A percentile compares a stretch with the other conserved stretches of the same genome.
Evolutionary conservation across 2,797 vertebrate species (phyloP).

Genomic region (Acanthurus leucopareius): DNA sequence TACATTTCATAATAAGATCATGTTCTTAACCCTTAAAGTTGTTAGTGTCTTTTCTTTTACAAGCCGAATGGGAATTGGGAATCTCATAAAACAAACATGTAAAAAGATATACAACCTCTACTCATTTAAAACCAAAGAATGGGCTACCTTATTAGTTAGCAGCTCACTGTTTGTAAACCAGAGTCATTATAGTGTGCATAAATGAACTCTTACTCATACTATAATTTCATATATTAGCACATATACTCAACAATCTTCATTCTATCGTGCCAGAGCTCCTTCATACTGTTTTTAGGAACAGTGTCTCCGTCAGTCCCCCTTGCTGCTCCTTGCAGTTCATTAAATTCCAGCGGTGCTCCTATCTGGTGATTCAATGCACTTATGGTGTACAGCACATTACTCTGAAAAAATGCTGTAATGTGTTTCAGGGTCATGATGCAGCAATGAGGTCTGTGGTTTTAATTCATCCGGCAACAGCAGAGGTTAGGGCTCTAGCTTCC

Average conservation of each 20-base stretch:
- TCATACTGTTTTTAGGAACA: background rate
- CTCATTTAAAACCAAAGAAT: background rate
- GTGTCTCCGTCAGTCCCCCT: background rate
- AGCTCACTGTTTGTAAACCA: background rate
- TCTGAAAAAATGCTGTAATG: constrained; percentile 25
- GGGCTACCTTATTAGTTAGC: background rate
- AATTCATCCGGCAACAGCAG: constrained; percentile 11
- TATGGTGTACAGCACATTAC: constrained; percentile 34
- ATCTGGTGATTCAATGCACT: background rate
- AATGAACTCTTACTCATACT: background rate
- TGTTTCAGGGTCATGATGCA: constrained; percentile 4
- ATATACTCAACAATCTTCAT: background rate
- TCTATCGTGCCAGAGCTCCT: background rate
- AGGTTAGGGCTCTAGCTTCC: constrained; percentile 33
- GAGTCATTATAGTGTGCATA: background rate
- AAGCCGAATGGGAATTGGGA: background rate
- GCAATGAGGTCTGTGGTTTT: constrained; percentile 10
- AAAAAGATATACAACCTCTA: background rate
- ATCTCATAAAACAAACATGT: constrained; percentile 13
- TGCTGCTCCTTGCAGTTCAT: constrained; percentile 16
- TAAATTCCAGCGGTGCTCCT: constrained; percentile 7
- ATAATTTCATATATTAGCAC: background rate
- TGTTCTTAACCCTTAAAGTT: background rate
- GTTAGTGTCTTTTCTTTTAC: background rate
- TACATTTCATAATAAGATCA: constrained; percentile 3